Percentiles rank a stretch among this genome's conserved stretches.
phyloP scores from a whole-genome alignment of 2,113 vertebrate genomes.

The Chitala chitala region DNA sequence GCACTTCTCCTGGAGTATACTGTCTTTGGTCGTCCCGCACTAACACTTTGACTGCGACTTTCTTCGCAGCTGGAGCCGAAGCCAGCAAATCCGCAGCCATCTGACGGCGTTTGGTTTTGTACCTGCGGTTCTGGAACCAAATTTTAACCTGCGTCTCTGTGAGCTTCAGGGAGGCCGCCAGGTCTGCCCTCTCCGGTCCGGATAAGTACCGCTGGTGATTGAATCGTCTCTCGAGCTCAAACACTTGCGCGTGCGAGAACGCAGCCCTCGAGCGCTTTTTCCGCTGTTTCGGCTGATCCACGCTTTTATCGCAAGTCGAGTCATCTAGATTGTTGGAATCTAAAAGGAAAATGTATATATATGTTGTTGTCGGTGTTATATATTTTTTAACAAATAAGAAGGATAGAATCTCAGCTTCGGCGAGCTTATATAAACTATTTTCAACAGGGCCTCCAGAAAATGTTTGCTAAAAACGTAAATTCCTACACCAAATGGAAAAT shows the following conservation, averaged over 20 bases:
- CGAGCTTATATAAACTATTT: neutral
- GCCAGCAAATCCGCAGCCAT: constrained; percentile 91
- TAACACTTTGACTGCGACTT: constrained; percentile 94
- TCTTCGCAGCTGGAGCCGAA: constrained; percentile 85
- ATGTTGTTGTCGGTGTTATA: neutral
- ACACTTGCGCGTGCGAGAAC: constrained; percentile 97
- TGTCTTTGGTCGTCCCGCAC: constrained; percentile 97
- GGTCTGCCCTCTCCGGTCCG: constrained; percentile 90
- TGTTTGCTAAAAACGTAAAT: neutral
- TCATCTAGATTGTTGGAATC: constrained; percentile 59
- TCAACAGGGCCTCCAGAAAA: neutral
- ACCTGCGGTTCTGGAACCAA: constrained; percentile 99
- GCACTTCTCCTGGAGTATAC: constrained; percentile 86
- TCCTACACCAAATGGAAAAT: constrained; percentile 2
- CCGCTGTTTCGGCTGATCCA: constrained; percentile 77
- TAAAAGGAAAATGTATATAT: constrained; percentile 31
- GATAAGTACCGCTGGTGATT: constrained; percentile 98
- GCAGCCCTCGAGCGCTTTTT: constrained; percentile 96
- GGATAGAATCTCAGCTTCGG: neutral
- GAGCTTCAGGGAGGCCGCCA: constrained; percentile 93
- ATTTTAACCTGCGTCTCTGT: constrained; percentile 99
- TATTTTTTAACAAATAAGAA: neutral
- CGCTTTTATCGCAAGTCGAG: constrained; percentile 45
- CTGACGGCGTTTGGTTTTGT: constrained; percentile 96
- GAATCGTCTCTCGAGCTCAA: constrained; percentile 96